Evolutionary conservation across 1,140 invertebrate genomes (phyloP).

Genomic region (Ctenoplectra terminalis): DNA sequence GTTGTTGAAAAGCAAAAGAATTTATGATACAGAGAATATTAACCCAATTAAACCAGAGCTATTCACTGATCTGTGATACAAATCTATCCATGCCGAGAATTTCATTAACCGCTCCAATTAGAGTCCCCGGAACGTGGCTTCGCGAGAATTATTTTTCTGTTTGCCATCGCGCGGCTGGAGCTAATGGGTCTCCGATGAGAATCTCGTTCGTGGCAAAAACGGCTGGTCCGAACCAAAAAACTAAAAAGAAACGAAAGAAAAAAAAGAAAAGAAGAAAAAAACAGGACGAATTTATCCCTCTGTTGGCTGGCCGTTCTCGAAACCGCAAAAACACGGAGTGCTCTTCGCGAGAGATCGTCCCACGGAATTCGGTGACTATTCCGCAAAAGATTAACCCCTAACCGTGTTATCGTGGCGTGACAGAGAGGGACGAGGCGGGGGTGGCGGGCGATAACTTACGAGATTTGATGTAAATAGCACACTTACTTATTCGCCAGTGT

Average conservation of each 20-base stretch:
- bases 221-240: neutral
- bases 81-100: conserved; percentile 66
- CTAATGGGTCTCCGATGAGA: conserved; percentile 42
- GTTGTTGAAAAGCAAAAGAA: too few species aligned
- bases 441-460: conserved; percentile 77
- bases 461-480: conserved; percentile 82
- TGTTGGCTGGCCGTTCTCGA: conserved; percentile 21
- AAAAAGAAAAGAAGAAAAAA: neutral
- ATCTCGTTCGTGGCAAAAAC: conserved; percentile 35
- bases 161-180: conserved; percentile 4
- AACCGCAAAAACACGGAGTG: conserved; percentile 28
- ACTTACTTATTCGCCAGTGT: conserved; percentile 80
- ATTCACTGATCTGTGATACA: too few species aligned
- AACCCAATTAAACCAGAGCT: too few species aligned
- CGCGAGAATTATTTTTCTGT: conserved; percentile 45
- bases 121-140: neutral
- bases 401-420: conserved; percentile 17
- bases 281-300: conserved; percentile 33
- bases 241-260: too few species aligned
- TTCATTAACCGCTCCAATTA: conserved; percentile 27
- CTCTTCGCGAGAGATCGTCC: conserved; percentile 9
- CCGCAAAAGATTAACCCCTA: conserved; percentile 54
- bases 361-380: conserved; percentile 30
- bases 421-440: conserved; percentile 10
- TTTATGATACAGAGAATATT: too few species aligned